Base-by-base conservation (phyloP, 2,888 invertebrate genomes). In the Helicoverpa assulta region DNA sequence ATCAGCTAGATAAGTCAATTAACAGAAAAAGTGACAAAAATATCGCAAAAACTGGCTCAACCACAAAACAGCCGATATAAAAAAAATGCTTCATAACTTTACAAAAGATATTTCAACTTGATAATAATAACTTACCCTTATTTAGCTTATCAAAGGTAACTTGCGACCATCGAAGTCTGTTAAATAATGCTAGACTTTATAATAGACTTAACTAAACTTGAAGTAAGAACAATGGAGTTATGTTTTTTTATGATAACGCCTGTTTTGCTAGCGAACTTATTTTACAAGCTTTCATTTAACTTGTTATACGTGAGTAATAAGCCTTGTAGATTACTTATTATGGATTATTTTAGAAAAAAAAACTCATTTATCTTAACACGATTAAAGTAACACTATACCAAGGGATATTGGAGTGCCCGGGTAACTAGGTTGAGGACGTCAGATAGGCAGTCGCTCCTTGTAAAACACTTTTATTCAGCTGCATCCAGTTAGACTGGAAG, bases 151-250 rank as follows among this genome's bases (percentile, higher is more conserved):
- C 55, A 67, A 67, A 67, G 51, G 43, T 19, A 60, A 47, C n/a
- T 47, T 40, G 29, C 2, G 10, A 59, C 55, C 43, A 26, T 59
- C 56, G 53, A 33, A 55, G 58, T 18, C 37, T 56, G 16, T 37
- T 47, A 53, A 47, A 70, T 50, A 58, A 10, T 21, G 14, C 50
- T 70, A 66, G 33, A 51, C 54, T 19, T 18, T 10, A 8, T 64
- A 47, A 57, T 47, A 47, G 33, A 51, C 54, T 52, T 64, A 10
- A 53, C 21, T 47, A 29, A 56, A 57, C 47, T 47, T 0, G 14
- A 40, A 40, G 18, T 33, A 40, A 56, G n/a, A 57, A 64, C 43
- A 57, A 70, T 70, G 37, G 51, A 19, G 8, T n/a, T 47, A 47
- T 47, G 21, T 55, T 16, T 43, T 43, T n/a, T 37, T 70, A 33